These are phyloP conservation scores for Leucoma salicis DNA, from an alignment of 2,888 invertebrate genomes.

Conservation along the genomic window DNA sequence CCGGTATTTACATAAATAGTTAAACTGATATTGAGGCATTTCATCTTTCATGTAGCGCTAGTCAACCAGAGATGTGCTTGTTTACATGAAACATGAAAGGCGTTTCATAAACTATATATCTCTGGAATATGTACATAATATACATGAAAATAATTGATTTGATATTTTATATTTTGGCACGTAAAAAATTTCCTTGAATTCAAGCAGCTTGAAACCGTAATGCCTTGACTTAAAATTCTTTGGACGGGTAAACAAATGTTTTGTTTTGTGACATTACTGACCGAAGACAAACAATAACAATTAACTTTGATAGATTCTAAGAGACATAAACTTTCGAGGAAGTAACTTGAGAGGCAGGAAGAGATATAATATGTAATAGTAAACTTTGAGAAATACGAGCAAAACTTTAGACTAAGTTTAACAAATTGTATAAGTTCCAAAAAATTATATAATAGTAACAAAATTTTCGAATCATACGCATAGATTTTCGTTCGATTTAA, in stretches of 20 bases:
- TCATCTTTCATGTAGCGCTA: constrained; percentile 26
- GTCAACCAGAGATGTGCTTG: constrained; percentile 11
- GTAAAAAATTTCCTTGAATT: constrained; percentile 41
- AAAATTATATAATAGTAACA: constrained; percentile 13
- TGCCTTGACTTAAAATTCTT: constrained; percentile 51
- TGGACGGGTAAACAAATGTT: constrained; percentile 46
- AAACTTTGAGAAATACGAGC: constrained; percentile 34
- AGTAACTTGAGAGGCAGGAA: constrained; percentile 26
- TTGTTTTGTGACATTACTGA: constrained; percentile 53
- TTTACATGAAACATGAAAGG: constrained; percentile 29
- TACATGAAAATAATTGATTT: constrained; percentile 35
- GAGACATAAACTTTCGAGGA: constrained; percentile 35
- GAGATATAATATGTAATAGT: constrained; percentile 24
- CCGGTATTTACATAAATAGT: constrained; percentile 33
- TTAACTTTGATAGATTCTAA: constrained; percentile 52
- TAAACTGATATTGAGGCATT: constrained; percentile 22
- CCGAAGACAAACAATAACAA: constrained; percentile 54
- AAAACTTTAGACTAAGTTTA: constrained; percentile 24
- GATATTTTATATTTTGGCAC: constrained; percentile 69
- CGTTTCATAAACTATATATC: constrained; percentile 30
- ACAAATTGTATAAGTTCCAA: constrained; percentile 16
- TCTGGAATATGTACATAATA: constrained; percentile 36
- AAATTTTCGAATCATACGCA: constrained; percentile 18
- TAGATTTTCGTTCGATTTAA: constrained; percentile 25
- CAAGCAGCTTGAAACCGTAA: constrained; percentile 35